Evolutionary conservation across 2,797 vertebrate genomes (phyloP).

Genomic region (Microctenopoma steveboyesi): DNA sequence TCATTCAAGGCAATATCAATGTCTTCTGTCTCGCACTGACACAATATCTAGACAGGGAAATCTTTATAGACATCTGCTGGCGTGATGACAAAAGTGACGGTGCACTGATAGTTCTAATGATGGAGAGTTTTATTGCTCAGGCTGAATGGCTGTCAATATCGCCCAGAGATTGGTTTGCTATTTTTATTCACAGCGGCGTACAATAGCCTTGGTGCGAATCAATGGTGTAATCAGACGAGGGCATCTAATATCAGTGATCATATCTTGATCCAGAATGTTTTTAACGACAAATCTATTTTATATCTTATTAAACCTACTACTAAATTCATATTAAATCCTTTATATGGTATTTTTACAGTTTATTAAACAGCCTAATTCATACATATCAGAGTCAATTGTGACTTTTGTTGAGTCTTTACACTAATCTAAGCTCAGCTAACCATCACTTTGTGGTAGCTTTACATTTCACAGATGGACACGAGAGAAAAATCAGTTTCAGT

Average conservation of each 20-base stretch:
- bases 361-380: too few species aligned
- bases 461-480: too few species aligned
- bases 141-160: constrained; percentile 27
- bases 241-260: neutral
- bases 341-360: too few species aligned
- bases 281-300: too few species aligned
- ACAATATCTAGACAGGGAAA: constrained; percentile 28
- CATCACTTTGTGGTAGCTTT: too few species aligned
- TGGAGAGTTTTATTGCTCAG: constrained; percentile 7
- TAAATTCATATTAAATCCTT: too few species aligned
- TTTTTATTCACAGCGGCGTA: constrained; percentile 19
- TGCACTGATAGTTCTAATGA: constrained; percentile 17
- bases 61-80: constrained; percentile 32
- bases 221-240: neutral
- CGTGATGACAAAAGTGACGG: constrained; percentile 14
- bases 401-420: too few species aligned
- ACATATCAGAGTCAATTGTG: too few species aligned
- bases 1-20: constrained; percentile 9
- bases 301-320: too few species aligned
- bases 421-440: too few species aligned
- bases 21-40: constrained; percentile 21
- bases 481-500: too few species aligned
- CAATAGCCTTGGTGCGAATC: constrained; percentile 17
- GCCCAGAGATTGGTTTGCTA: constrained; percentile 4
- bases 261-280: too few species aligned